These are phyloP conservation scores for Chrysotoxum bicinctum DNA, from an alignment of 2,888 invertebrate genomes.

Conservation along the genomic window DNA sequence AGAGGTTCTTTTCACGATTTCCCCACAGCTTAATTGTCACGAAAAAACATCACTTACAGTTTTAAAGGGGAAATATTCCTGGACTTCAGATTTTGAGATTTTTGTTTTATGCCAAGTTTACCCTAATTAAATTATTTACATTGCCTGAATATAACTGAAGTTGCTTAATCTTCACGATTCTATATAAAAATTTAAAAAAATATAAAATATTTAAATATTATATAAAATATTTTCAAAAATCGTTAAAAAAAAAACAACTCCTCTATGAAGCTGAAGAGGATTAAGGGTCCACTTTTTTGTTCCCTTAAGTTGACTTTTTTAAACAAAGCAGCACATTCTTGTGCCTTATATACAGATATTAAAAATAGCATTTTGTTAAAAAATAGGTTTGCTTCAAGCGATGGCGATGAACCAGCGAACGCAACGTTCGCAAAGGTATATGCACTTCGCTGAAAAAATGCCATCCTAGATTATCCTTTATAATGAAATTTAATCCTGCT, in stretches of 20 bases:
- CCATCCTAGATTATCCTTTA: constrained; percentile 49
- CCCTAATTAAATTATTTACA: no score
- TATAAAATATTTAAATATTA: constrained; percentile 6
- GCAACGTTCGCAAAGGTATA: constrained; percentile 37
- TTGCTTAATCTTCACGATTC: not conserved
- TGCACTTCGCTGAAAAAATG: constrained; percentile 18
- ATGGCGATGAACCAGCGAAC: not conserved
- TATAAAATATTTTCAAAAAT: not conserved
- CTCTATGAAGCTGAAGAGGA: constrained; percentile 26
- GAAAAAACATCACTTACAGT: no score
- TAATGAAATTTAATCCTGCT: constrained; percentile 64
- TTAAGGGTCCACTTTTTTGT: constrained; percentile 38
- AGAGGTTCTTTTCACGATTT: no score
- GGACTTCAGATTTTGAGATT: no score
- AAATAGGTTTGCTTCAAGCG: not conserved
- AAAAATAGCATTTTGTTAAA: constrained; percentile 36
- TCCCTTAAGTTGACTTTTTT: constrained; percentile 44
- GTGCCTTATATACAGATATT: constrained; percentile 34
- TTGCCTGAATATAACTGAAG: no score
- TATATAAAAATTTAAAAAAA: not conserved
- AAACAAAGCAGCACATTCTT: constrained; percentile 46
- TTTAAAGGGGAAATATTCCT: no score
- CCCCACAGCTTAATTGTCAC: no score
- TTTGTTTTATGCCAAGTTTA: no score
- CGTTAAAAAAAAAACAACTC: not conserved